A percentile compares a stretch with the other conserved stretches of the same genome.
phyloP scores from a whole-genome alignment of 2,113 vertebrate species.

The Leptobrachium leishanense region DNA sequence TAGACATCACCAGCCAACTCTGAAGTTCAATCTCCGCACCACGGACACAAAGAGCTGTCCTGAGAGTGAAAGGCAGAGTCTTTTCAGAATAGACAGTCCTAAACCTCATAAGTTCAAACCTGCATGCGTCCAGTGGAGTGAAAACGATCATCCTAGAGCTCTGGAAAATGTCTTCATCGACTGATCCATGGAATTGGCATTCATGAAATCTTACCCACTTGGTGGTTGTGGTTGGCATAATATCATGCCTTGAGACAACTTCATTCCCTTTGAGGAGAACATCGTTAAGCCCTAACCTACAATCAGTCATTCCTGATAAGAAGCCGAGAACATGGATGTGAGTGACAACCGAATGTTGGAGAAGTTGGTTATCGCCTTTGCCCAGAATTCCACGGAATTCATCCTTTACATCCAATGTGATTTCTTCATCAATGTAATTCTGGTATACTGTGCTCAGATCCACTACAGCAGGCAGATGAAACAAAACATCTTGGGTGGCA shows the following conservation, averaged over 20 bases:
- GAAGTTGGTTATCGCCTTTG: constrained; percentile 71
- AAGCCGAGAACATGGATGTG: constrained; percentile 78
- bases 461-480: constrained; percentile 65
- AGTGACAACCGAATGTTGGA: constrained; percentile 76
- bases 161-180: constrained; percentile 72
- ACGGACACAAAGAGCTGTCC: constrained; percentile 73
- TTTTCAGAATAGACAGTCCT: constrained; percentile 79
- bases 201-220: constrained; percentile 82
- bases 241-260: constrained; percentile 82
- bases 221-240: constrained; percentile 83
- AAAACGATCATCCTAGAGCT: constrained; percentile 71
- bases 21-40: constrained; percentile 87
- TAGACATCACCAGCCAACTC: constrained; percentile 86
- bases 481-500: constrained; percentile 73
- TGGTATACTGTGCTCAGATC: constrained; percentile 71
- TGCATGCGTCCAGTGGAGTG: constrained; percentile 75
- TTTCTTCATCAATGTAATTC: constrained; percentile 81
- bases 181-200: constrained; percentile 77
- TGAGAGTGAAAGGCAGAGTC: constrained; percentile 80
- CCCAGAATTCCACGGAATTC: constrained; percentile 77
- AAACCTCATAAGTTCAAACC: constrained; percentile 83
- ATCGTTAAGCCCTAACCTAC: constrained; percentile 82
- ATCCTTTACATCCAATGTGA: constrained; percentile 80
- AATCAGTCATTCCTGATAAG: constrained; percentile 77
- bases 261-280: constrained; percentile 84